Evolutionary conservation across 2,888 invertebrate genomes (phyloP), one percentile per base, ranked within the genome.

Genomic region (Arctia plantaginis): DNA sequence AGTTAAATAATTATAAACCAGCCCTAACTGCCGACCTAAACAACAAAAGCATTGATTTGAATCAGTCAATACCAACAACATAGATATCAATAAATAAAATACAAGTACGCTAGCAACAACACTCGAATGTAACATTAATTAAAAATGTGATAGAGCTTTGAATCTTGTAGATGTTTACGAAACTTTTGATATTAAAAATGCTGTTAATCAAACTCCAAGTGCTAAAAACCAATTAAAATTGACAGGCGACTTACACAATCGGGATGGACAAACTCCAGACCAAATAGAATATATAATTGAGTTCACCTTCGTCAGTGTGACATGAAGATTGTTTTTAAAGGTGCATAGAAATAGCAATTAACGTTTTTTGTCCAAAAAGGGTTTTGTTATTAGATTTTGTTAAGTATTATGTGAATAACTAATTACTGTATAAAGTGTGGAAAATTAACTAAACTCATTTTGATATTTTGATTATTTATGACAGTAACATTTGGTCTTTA

Each of bases 211-310:
- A 85, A 79, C 78, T 82, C 77, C 72, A 82, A 90, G 86, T 89
- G 89, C 90, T 91, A 90, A 91, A 92, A 93, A 89, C 89, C 90
- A 93, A 93, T 93, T 93, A 92, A 92, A 92, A 87, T 85, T 90
- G 90, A 92, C 88, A 86, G 85, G 87, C 85, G 86, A 88, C 90
- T 85, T 91, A 86, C 89, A 87, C 89, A 91, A 91, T 89, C 85
- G 84, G 83, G 85, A 81, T 84, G 85, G 84, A 87, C 89, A 89
- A 82, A 85, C 85, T 84, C 85, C 89, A 88, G 80, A 87, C 86
- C 87, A 90, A 87, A 88, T 90, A 90, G 90, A 84, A 84, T 84
- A 82, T 90, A 88, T 90, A 91, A 92, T 93, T 88, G 88, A 90
- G 88, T 88, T 85, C 80, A 84, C 89, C 88, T 89, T 85, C 89